Evolutionary conservation across 2,888 invertebrate genomes (phyloP).

Genomic region (Rotaria sp.): DNA sequence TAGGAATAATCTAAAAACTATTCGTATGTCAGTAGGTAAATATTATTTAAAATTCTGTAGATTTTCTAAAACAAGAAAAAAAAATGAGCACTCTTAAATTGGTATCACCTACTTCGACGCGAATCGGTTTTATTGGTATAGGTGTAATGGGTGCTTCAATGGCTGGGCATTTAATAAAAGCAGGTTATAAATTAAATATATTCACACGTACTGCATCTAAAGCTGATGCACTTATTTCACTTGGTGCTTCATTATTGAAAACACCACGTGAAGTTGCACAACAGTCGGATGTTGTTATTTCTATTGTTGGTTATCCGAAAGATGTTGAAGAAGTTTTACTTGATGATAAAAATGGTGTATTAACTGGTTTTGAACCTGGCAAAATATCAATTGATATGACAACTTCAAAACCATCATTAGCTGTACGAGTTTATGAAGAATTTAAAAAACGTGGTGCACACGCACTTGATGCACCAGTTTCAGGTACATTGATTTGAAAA

Average conservation of each 20-base stretch:
- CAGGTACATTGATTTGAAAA: not conserved
- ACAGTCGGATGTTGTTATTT: constrained; percentile 24
- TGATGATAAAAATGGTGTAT: not conserved
- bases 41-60: not conserved
- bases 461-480: constrained; percentile 18
- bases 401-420: constrained; percentile 10
- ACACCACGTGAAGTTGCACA: constrained; percentile 18
- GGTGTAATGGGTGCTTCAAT: constrained; percentile 12
- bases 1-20: not conserved
- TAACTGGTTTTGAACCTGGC: not conserved
- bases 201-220: constrained; percentile 11
- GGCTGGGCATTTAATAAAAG: constrained; percentile 8
- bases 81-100: not conserved
- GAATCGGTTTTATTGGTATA: constrained; percentile 27
- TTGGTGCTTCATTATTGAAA: not conserved
- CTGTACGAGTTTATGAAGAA: not conserved
- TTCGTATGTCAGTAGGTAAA: not conserved
- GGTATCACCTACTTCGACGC: not conserved
- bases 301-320: not conserved
- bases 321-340: constrained; percentile 30
- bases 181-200: constrained; percentile 15
- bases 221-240: not conserved
- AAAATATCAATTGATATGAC: constrained; percentile 26
- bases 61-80: not conserved
- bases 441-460: not conserved